A percentile compares a stretch with the other conserved stretches of the same genome.
Conservation (phyloP, 2,113 vertebrate species). For the Mormyrus lacerda region DNA sequence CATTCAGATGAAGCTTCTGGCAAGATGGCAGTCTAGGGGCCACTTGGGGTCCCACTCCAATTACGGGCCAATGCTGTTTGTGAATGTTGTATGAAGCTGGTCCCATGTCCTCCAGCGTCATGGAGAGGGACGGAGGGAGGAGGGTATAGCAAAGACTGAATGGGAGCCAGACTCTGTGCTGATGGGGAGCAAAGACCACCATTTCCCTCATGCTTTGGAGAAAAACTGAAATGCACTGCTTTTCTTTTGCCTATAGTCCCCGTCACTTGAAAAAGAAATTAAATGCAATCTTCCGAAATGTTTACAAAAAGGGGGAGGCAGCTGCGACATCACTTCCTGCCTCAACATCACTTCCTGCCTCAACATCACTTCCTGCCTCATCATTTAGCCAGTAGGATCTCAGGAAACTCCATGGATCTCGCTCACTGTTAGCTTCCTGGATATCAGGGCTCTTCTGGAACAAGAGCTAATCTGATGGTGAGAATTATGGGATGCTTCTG, state of each 20-base stretch:
- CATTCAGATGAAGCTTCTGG: neutral
- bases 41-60: slow-evolving; percentile 4
- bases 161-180: neutral
- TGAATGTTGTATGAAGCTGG: slow-evolving; percentile 10
- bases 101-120: neutral
- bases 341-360: no score
- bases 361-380: neutral
- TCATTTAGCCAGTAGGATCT: neutral
- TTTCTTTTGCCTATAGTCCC: neutral
- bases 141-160: neutral
- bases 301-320: neutral
- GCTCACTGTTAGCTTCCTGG: neutral
- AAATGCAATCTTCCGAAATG: neutral
- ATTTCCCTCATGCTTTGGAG: neutral
- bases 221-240: neutral
- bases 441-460: neutral
- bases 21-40: neutral
- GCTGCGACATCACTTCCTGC: neutral
- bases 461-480: neutral
- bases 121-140: neutral
- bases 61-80: neutral
- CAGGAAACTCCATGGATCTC: neutral
- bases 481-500: neutral
- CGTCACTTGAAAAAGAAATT: neutral
- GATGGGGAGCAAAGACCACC: neutral